Conservation (phyloP, 2,888 invertebrate genomes). For the Hoplodrina ambigua region DNA sequence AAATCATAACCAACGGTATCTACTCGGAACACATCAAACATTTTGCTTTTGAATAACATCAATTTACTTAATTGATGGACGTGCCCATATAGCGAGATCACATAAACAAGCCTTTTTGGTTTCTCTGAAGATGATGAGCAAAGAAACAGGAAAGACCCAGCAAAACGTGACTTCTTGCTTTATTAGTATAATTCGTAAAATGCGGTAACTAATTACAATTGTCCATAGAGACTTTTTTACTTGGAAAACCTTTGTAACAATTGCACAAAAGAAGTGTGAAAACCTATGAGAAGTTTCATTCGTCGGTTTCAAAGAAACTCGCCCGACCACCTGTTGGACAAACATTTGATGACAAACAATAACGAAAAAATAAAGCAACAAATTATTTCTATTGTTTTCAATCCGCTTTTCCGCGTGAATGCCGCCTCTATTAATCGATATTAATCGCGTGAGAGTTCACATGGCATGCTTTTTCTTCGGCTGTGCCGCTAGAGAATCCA, state of each 20-base stretch:
- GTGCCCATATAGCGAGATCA: conserved; percentile 32
- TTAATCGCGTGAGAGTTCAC: conserved; percentile 62
- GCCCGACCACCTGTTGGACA: conserved; percentile 37
- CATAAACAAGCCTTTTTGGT: conserved; percentile 28
- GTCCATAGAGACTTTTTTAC: conserved; percentile 13
- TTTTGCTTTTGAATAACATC: conserved; percentile 15
- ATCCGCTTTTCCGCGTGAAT: conserved; percentile 56
- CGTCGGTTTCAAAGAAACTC: conserved; percentile 36
- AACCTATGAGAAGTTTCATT: conserved; percentile 11
- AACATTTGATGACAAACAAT: conserved; percentile 43
- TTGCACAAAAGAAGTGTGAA: conserved; percentile 25
- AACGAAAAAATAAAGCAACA: conserved; percentile 59
- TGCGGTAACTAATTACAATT: conserved; percentile 5
- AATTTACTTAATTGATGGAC: conserved; percentile 31
- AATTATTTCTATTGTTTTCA: conserved; percentile 65
- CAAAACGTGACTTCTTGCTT: conserved; percentile 40
- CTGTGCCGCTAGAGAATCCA: conserved; percentile 57
- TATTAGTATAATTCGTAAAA: conserved; percentile 11
- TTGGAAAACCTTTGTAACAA: conserved; percentile 31
- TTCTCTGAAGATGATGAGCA: conserved; percentile 2
- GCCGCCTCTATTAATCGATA: conserved; percentile 55
- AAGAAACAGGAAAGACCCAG: conserved; percentile 41
- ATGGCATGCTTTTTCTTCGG: conserved; percentile 69
- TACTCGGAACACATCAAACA: conserved; percentile 12
- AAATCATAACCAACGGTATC: not conserved